A percentile compares a stretch with the other conserved stretches of the same genome.
These are phyloP conservation scores for Formica selysi DNA, from an alignment of 1,140 invertebrate genomes.

Conservation along the genomic window DNA sequence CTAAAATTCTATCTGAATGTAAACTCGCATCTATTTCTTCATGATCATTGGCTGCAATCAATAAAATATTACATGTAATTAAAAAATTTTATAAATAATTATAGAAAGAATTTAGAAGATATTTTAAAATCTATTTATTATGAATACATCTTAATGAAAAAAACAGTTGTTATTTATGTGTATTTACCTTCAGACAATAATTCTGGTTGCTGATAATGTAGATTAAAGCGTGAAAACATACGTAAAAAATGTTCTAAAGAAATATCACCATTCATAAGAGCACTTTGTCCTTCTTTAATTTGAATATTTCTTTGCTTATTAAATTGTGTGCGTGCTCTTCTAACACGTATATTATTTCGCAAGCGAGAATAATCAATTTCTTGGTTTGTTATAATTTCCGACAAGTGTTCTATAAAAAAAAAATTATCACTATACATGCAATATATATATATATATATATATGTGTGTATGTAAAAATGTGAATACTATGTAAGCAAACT, in stretches of 20 bases:
- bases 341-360: constrained; percentile 11
- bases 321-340: neutral
- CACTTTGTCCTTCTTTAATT: constrained; percentile 1
- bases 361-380: constrained; percentile 9
- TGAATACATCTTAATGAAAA: neutral
- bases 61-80: neutral
- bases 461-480: too few relatives aligned
- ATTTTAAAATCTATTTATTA: neutral
- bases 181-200: neutral
- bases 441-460: neutral
- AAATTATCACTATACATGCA: neutral
- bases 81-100: neutral
- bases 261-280: constrained; percentile 11
- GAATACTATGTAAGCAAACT: too few relatives aligned
- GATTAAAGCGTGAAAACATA: constrained; percentile 5
- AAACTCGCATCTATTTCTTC: constrained; percentile 16
- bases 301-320: neutral
- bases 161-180: neutral
- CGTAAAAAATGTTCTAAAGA: neutral
- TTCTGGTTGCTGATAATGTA: neutral
- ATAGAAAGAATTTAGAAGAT: neutral
- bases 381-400: constrained; percentile 5
- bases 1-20: neutral
- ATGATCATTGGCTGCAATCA: neutral
- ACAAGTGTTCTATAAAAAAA: constrained; percentile 6